Evolutionary conservation across 2,888 invertebrate genomes (phyloP).

Genomic region (Allolobophora icterica): DNA sequence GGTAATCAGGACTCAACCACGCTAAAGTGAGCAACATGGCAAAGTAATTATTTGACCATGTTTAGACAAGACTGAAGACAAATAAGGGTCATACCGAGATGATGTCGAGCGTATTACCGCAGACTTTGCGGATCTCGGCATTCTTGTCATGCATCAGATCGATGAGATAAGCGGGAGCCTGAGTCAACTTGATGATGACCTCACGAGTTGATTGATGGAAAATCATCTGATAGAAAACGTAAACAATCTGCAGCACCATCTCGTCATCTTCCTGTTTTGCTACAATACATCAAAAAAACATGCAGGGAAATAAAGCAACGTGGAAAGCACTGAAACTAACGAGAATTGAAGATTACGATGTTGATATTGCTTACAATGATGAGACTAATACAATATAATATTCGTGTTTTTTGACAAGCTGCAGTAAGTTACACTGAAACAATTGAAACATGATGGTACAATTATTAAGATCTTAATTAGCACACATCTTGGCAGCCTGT

Average conservation of each 20-base stretch:
- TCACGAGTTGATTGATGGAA: constrained; percentile 68
- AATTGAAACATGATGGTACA: no score
- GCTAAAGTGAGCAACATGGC: not conserved
- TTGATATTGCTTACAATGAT: not conserved
- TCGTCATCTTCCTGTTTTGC: constrained; percentile 97
- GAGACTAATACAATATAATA: no score
- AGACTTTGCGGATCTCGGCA: constrained; percentile 87
- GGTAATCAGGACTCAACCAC: not conserved
- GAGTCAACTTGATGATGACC: constrained; percentile 84
- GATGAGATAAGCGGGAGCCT: constrained; percentile 92
- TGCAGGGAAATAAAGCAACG: not conserved
- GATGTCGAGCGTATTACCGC: constrained; percentile 91
- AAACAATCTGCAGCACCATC: constrained; percentile 94
- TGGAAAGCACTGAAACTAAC: constrained; percentile 32
- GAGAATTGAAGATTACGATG: constrained; percentile 22
- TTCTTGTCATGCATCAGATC: constrained; percentile 98
- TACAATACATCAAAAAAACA: constrained; percentile 53
- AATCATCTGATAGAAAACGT: constrained; percentile 81
- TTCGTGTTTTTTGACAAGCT: no score
- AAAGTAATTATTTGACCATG: not conserved
- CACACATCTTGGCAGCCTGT: no score
- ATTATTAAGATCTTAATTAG: no score
- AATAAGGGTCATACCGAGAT: constrained; percentile 75
- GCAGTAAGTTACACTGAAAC: no score
- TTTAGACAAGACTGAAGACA: not conserved